Base-by-base conservation (phyloP, 37 sponge, comb jelly and placozoan species). In the Ianthella basta region DNA sequence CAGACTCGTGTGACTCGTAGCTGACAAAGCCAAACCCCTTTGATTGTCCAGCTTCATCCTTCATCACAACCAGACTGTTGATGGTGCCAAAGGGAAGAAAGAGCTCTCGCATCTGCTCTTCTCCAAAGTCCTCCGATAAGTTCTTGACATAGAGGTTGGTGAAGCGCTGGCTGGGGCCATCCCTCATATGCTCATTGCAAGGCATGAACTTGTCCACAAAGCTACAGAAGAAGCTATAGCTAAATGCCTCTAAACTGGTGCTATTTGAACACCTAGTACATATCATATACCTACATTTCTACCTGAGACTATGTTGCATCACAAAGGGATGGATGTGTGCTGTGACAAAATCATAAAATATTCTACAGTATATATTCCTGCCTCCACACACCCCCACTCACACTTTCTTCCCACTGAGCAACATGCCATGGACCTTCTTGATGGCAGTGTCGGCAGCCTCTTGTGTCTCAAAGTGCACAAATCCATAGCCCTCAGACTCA, bases 391-490 rank as follows among this genome's bases (percentile, higher is more conserved):
- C 30, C 50, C 50, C 50, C 50, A 94, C 98, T 86, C 53, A 96
- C 90, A 99, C 99, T 91, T 96, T 96, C 90, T 94, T 96, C 87
- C 95, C 96, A 82, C 94, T 96, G 54, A 99, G 94, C 87, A 96
- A 96, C 97, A 96, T 99, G 50, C 97, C 97, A 59, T 99, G 91
- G 50, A 99, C 99, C 77, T 96, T 96, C 40, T 77, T 44, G 80
- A 99, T 99, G 32, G 99, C 97, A 75, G 85, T 92, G 74, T 96
- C 95, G 30, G 97, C 95, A 32, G 95, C 87, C 68, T 99, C 99
- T 77, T 99, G 95, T 21, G 92, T 94, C 87, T 99, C 99, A 87
- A 96, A 99, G 87, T 99, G 99, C 0, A 99, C 97, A 87, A 96
- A 99, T 0, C 97, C 99, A 72, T 91, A 99, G 13, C 99, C 99